Evolutionary conservation across 2,888 invertebrate genomes (phyloP).

Genomic region (Congeria kusceri): DNA sequence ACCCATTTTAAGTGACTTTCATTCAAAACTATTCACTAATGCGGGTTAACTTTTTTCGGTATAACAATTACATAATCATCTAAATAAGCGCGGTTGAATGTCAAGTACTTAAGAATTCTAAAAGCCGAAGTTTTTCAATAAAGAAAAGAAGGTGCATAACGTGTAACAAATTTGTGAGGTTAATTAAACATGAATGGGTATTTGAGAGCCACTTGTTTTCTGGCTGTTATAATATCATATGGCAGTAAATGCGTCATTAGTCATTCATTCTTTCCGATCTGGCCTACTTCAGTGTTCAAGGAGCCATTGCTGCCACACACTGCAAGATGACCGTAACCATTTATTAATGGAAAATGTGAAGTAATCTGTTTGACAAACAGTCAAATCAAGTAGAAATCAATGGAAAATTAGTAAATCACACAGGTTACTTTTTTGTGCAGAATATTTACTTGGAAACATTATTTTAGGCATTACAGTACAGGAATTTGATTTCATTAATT

Average conservation of each 20-base stretch:
- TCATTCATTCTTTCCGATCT: background rate
- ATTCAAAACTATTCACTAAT: conserved; percentile 15
- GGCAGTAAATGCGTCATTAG: no score
- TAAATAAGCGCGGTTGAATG: conserved; percentile 30
- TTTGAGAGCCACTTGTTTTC: conserved; percentile 29
- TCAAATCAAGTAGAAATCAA: no score
- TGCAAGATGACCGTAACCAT: no score
- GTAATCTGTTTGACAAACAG: no score
- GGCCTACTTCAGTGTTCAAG: background rate
- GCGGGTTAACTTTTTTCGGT: background rate
- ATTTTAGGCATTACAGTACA: no score
- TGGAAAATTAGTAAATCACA: no score
- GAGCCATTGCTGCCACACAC: background rate
- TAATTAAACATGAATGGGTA: conserved; percentile 51
- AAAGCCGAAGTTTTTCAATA: background rate
- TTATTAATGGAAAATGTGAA: no score
- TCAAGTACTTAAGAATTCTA: conserved; percentile 24
- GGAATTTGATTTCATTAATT: no score
- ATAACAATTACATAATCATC: conserved; percentile 44
- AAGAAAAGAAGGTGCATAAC: conserved; percentile 33
- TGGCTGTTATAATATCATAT: conserved; percentile 19
- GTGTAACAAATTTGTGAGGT: conserved; percentile 56
- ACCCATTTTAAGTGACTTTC: conserved; percentile 19
- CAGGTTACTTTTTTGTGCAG: no score
- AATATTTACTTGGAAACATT: no score